These are phyloP conservation scores for Armadillidium nasatum DNA, from an alignment of 1,140 invertebrate species.

Conservation along the genomic window DNA sequence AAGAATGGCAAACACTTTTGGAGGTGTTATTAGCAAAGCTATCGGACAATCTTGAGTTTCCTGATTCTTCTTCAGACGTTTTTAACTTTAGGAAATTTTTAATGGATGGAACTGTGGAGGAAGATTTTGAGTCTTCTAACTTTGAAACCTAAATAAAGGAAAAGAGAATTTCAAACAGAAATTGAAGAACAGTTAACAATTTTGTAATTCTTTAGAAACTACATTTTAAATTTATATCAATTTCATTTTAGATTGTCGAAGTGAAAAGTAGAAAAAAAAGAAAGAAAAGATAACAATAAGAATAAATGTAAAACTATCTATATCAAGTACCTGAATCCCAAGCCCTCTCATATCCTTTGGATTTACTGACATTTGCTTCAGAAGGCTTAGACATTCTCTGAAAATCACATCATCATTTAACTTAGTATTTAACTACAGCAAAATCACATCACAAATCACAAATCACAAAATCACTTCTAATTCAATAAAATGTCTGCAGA, in stretches of 20 bases:
- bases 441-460: no score
- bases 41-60: no score
- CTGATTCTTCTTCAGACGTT: no score
- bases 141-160: conserved; percentile 29
- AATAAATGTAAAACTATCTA: no score
- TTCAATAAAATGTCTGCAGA: no score
- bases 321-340: conserved; percentile 33
- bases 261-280: no score
- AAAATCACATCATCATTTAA: neutral
- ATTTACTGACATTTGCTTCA: conserved; percentile 29
- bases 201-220: neutral
- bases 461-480: no score
- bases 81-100: conserved; percentile 2
- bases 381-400: conserved; percentile 31
- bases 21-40: no score
- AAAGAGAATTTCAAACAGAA: neutral
- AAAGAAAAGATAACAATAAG: no score
- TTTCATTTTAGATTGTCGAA: neutral
- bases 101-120: conserved; percentile 18
- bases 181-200: neutral
- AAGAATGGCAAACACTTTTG: no score
- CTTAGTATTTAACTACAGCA: no score
- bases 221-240: neutral
- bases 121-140: conserved; percentile 21
- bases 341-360: conserved; percentile 40